Conservation (phyloP, 2,113 vertebrate genomes). For the Aplodontia rufa region DNA sequence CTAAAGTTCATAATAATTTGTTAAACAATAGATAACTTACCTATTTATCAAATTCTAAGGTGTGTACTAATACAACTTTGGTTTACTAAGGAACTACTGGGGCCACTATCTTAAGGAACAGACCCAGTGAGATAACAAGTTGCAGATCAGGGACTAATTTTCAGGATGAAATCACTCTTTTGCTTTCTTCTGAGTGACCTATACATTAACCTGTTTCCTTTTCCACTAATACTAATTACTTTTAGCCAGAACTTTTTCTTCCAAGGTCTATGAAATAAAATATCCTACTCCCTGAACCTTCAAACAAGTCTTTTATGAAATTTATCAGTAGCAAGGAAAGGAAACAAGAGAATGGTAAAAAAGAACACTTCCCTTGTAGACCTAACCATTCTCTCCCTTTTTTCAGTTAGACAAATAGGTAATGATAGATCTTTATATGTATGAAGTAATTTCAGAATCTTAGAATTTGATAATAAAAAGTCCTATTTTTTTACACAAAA, state of each 20-base stretch:
- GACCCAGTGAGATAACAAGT: slow-evolving; percentile 9
- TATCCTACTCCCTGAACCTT: not conserved
- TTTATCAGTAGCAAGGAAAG: slow-evolving; percentile 33
- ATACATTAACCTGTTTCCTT: slow-evolving; percentile 4
- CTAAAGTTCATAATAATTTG: not conserved
- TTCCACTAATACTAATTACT: slow-evolving; percentile 35
- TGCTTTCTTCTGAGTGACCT: not conserved
- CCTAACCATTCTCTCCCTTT: not conserved
- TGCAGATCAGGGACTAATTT: not conserved
- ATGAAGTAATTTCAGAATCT: slow-evolving; percentile 32
- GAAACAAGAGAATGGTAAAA: slow-evolving; percentile 21
- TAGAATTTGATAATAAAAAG: not conserved
- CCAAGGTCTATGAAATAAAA: slow-evolving; percentile 55
- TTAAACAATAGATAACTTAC: not conserved
- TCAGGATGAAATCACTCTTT: not conserved
- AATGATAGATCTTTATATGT: slow-evolving; percentile 13
- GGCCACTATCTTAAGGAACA: not conserved
- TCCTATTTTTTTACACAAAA: slow-evolving; percentile 25
- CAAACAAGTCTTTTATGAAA: slow-evolving; percentile 43
- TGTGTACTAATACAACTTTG: not conserved
- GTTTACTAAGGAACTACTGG: not conserved
- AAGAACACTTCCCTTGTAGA: not conserved
- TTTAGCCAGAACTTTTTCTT: slow-evolving; percentile 25
- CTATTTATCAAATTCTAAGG: not conserved
- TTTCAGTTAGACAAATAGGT: not conserved